Evolutionary conservation across 1,140 invertebrate species (phyloP), one percentile per base, ranked within the genome.

Genomic region (Thaumatotibia leucotreta): DNA sequence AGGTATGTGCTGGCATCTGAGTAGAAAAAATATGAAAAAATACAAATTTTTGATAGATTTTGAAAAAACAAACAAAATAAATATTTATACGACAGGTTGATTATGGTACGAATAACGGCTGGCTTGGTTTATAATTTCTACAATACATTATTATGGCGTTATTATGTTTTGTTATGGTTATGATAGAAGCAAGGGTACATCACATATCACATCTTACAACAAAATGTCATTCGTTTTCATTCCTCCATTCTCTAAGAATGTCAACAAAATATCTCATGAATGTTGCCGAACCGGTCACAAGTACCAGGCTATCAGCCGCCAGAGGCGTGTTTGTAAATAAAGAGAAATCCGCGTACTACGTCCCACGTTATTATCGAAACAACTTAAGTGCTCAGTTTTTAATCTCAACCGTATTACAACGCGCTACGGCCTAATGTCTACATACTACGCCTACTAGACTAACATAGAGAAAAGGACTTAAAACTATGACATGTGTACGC

Each of bases 271-370:
- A 45, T 45, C 39, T 20, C 9, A 63, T n/a, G 24, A 35, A 35
- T 33, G 61, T 29, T 24, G 52, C 52, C 17, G 24, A 6, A 58
- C 52, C 52, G 52, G 52, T 58, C 24, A 4, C 23, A 8, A 58
- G 52, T 58, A 58, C 52, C 52, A 58, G 52, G 52, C 9, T 4
- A 2, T n/a, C 24, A 58, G 27, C 29, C 52, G 27, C 11, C 20
- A n/a, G 31, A 33, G n/a, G 27, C 23, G 11, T 54, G 50, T 58
- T 58, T 58, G 52, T 58, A 58, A 58, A 58, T 27, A 27, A 27
- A 27, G 52, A 27, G 52, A 58, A 58, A 58, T 58, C 52, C 52
- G n/a, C 52, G n/a, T 27, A 27, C 24, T 52, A 52, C 23, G 23
- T 14, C 39, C 39, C n/a, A 20, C 17, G n/a, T 17, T 0, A 2